Evolutionary conservation across 2,113 vertebrate genomes (phyloP), one percentile per base, ranked within the genome.

Genomic region (Microcebus griseorufus): DNA sequence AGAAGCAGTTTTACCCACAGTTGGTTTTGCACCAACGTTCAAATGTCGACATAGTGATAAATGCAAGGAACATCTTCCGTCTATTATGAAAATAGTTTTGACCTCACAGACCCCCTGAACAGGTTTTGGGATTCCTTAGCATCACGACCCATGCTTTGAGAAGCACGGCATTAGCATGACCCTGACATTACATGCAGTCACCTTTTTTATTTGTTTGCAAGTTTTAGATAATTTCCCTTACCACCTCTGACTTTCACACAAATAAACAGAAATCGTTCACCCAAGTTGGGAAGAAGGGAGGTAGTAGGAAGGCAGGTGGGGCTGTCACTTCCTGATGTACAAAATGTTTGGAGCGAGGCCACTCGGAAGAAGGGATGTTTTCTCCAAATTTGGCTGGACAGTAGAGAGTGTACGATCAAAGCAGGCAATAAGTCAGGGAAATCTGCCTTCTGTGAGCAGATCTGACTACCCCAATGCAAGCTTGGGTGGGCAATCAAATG

Each of bases 21-120:
- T 32, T 73, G 62, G 37, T 81, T 85, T 80, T 87, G 51, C 23
- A 48, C 48, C 29, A 9, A 5, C 39, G 37, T 86, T 55, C 42
- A 86, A 92, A 78, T 76, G 51, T 91, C 86, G 72, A 67, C 65
- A 78, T 29, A 37, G 34, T 60, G 27, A 91, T 79, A 94, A 97
- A 85, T 60, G 5, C 6, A 89, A 84, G 69, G 37, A 55, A 53
- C 7, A 22, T 82, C 37, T 75, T 73, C 53, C 2, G 82, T 16
- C 62, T 90, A 58, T 34, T 16, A 16, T 53, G 45, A 95, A 58
- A 86, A 51, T 45, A 18, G 37, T 29, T 91, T 82, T 82, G 78
- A 23, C 22, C 90, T 95, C 55, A 72, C 25, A 62, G 45, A 23
- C 6, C 34, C 51, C 5, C 53, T 42, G 29, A 62, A 72, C 67